phyloP scores from a whole-genome alignment of 1,140 invertebrate genomes.

The Atta texana region DNA sequence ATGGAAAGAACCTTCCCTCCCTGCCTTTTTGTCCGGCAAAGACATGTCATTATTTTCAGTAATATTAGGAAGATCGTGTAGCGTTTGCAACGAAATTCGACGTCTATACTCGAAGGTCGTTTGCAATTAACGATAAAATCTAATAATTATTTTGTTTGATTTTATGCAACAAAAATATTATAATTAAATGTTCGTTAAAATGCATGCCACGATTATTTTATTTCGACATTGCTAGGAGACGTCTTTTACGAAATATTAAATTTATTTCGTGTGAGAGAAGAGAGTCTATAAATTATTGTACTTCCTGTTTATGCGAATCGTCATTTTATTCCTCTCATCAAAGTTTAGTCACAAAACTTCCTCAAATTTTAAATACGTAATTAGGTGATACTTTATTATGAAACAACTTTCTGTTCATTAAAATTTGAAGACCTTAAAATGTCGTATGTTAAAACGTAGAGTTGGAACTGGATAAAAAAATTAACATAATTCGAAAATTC shows the following conservation, averaged over 20 bases:
- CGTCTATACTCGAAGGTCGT: background rate
- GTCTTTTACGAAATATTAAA: background rate
- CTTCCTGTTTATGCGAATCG: conserved; percentile 26
- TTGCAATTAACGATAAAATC: conserved; percentile 11
- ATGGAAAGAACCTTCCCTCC: background rate
- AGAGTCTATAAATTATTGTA: background rate
- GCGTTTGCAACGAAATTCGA: conserved; percentile 6
- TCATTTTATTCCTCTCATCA: background rate
- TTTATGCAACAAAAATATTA: conserved; percentile 7
- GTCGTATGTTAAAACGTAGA: background rate
- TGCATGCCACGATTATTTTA: background rate
- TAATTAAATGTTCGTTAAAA: conserved; percentile 30
- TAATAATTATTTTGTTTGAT: background rate
- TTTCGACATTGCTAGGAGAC: background rate
- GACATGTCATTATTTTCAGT: conserved; percentile 64
- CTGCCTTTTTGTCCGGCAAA: conserved; percentile 10
- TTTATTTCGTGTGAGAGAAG: background rate
- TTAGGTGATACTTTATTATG: background rate
- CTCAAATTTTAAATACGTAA: background rate
- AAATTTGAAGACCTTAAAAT: conserved; percentile 12
- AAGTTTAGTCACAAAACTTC: background rate
- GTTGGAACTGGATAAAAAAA: background rate
- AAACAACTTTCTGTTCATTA: conserved; percentile 16
- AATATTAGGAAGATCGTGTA: conserved; percentile 17
- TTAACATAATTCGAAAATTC: conserved; percentile 55